These are phyloP conservation scores for Chloebia gouldiae DNA, from an alignment of 2,113 vertebrate genomes.

Conservation along the genomic window DNA sequence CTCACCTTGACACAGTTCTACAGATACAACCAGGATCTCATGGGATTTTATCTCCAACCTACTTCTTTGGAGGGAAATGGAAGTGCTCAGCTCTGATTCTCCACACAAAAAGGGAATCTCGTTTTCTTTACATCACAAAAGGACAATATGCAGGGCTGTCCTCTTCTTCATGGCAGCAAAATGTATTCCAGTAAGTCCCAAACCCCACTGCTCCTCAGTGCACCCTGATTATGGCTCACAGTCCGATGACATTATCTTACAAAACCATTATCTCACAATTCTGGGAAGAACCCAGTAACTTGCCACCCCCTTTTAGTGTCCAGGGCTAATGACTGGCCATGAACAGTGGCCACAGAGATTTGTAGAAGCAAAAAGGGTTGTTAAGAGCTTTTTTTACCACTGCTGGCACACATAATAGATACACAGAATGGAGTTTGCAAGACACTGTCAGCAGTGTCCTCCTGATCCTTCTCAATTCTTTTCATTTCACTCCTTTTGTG, in stretches of 20 bases:
- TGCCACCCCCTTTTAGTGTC: background rate
- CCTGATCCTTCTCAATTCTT: background rate
- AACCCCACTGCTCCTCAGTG: rapidly evolving
- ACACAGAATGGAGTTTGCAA: background rate
- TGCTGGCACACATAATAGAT: too few species aligned
- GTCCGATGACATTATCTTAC: background rate
- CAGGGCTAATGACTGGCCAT: rapidly evolving
- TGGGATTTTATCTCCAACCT: background rate
- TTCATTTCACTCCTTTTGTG: background rate
- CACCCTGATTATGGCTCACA: background rate
- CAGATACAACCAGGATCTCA: background rate
- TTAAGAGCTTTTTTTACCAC: background rate
- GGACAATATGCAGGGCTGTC: background rate
- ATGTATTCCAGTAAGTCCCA: background rate
- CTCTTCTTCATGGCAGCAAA: background rate
- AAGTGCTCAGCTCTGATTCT: background rate
- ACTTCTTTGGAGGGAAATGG: background rate
- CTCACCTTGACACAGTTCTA: too few species aligned
- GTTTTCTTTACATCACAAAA: background rate
- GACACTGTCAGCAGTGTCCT: background rate
- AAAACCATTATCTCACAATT: background rate
- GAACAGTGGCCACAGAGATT: background rate
- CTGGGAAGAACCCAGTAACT: background rate
- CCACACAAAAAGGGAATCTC: background rate
- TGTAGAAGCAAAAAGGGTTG: background rate